Base-by-base conservation (phyloP, 1,140 invertebrate genomes). In the Tetranychus urticae region DNA sequence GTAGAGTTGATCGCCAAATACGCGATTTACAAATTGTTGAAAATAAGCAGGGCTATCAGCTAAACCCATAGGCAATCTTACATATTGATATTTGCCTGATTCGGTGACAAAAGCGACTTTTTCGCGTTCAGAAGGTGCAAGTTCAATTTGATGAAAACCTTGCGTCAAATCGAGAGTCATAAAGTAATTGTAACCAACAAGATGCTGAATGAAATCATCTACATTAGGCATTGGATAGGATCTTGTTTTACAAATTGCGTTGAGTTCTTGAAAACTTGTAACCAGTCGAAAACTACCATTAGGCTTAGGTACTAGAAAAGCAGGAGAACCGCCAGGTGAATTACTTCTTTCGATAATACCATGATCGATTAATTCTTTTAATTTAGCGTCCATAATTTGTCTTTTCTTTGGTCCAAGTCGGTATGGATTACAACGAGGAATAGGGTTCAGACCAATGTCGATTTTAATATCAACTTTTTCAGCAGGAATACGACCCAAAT, bases 41-140 rank as follows among this genome's bases (percentile, higher is more conserved):
- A 73, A 74, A 10, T 46, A 60, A 2, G 64, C 63, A 8, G 66
- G 63, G 37, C 62, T 37, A 59, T 59, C 48, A 12, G 39, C 31
- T 14, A 66, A 58, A 6, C 66, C 64, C 14, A 66, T 61, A 3
- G 66, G 66, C 59, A 68, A 58, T 6, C 60, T 12, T 3, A 33
- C 7, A 37, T 58, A 64, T 56, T 68, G 62, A 48, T 45, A 68
- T 13, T 64, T 64, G 5, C 66, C 65, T 33, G 66, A 62, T 1
- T 68, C 67, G 5, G 69, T 67, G 0, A 64, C 65, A 63, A 75
- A 74, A 0, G 73, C 73, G 48, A 33, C 33, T 52, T 23, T 52
- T 52, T 52, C 48, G 4, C 48, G 4, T 52, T n/a, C 14, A 6
- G 4, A 4, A 4, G 33, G 33, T 4, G 6, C 4, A 4, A 52